Percentiles rank a stretch among this genome's conserved stretches.
These are phyloP conservation scores for Thera britannica DNA, from an alignment of 2,888 invertebrate species.

Conservation along the genomic window DNA sequence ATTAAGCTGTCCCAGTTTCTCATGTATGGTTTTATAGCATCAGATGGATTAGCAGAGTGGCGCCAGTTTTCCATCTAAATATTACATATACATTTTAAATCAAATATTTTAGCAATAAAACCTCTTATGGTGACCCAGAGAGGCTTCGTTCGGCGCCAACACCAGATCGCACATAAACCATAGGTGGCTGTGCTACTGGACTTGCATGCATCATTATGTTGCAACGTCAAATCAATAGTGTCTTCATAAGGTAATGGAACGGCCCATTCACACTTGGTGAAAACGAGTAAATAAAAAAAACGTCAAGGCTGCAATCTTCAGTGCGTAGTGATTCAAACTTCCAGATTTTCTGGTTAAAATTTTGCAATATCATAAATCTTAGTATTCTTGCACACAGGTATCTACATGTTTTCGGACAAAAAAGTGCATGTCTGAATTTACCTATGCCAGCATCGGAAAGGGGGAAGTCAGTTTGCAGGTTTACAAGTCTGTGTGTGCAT, in stretches of 20 bases:
- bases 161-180: constrained; percentile 32
- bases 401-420: no score
- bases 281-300: not conserved
- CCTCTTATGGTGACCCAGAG: constrained; percentile 28
- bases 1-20: constrained; percentile 22
- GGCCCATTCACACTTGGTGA: constrained; percentile 29
- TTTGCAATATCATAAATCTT: no score
- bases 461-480: no score
- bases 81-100: constrained; percentile 24
- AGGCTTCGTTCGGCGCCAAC: constrained; percentile 35
- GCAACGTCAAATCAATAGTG: constrained; percentile 51
- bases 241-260: constrained; percentile 21
- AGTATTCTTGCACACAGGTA: no score
- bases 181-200: constrained; percentile 48
- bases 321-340: no score
- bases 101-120: constrained; percentile 36
- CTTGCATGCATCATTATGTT: constrained; percentile 48
- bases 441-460: no score
- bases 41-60: constrained; percentile 27
- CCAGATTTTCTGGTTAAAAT: no score
- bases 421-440: no score
- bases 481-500: no score
- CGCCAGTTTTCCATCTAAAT: constrained; percentile 39
- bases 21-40: constrained; percentile 29
- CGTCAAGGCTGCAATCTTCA: no score